Base-by-base conservation (phyloP, 1,140 invertebrate species). In the Antheraea mylitta region DNA sequence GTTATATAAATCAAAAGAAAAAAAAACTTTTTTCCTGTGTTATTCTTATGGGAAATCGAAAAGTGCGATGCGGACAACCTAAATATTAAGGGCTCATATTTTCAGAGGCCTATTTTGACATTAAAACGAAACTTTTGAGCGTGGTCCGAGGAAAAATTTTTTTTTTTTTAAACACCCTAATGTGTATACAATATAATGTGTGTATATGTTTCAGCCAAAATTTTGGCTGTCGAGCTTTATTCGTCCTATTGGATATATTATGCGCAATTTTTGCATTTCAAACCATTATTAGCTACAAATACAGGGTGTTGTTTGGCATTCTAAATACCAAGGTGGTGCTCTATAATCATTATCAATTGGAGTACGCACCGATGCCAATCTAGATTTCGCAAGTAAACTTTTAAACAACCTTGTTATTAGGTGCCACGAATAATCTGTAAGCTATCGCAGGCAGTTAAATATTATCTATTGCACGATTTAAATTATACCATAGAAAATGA, bases 271-370 rank as follows among this genome's bases (percentile, higher is more conserved):
- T 53, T 53, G 45, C 45, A 53, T 53, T 53, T 13, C 45, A 53
- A 16, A 16, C 11, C 45, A 53, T 53, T 53, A 53, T 13, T 30
- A 53, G 45, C 11, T 53, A 53, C 45, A 53, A 53, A 53, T 53
- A 13, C 13, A 53, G 45, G 45, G 45, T 53, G 45, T 53, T 53
- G 45, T 53, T 16, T 53, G 16, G 45, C 45, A 53, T 53, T 53
- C 45, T 53, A 53, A 53, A 53, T 53, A 53, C 13, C 45, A 53
- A 53, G 45, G 45, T 16, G 16, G 9, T 53, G 16, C 45, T 53
- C 45, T 53, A n/a, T 53, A 53, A 53, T 53, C 45, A 53, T 53
- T 53, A 53, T 53, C 45, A 53, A 53, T 13, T 53, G 13, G 45
- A 53, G 45, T 13, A 53, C 45, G 45, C 45, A 16, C 45, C 45